A percentile compares a stretch with the other conserved stretches of the same genome.
Evolutionary conservation across 2,113 vertebrate species (phyloP).

Genomic region (Scytalopus superciliaris): DNA sequence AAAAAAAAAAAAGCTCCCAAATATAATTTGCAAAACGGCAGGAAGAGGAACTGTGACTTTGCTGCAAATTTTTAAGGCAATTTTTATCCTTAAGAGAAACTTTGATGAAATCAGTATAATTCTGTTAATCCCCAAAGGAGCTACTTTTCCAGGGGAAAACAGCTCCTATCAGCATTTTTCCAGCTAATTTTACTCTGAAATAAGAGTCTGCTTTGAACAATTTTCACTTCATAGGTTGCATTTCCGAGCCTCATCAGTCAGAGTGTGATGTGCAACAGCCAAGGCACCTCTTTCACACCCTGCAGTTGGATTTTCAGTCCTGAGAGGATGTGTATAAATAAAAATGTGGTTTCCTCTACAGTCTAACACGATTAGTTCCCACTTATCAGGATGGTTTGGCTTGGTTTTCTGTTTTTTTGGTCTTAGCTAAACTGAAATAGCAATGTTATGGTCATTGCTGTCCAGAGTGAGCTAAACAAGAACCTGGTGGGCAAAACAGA

Average conservation of each 20-base stretch:
- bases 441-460: background rate
- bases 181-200: background rate
- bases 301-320: background rate
- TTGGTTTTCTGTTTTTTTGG: background rate
- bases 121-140: background rate
- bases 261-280: background rate
- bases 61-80: background rate
- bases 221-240: background rate
- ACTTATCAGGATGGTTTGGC: background rate
- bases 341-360: background rate
- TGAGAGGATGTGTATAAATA: background rate
- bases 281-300: background rate
- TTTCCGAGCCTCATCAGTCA: background rate
- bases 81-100: background rate
- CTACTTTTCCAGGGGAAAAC: background rate
- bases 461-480: accelerated
- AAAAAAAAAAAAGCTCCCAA: background rate
- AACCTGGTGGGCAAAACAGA: background rate
- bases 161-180: background rate
- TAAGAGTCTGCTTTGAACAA: background rate
- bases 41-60: background rate
- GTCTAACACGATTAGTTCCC: background rate
- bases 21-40: background rate
- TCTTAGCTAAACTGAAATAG: background rate
- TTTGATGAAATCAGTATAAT: background rate